Evolutionary conservation across 92 coral and sea anemone genomes (phyloP).

Genomic region (Epizoanthus stellaris): DNA sequence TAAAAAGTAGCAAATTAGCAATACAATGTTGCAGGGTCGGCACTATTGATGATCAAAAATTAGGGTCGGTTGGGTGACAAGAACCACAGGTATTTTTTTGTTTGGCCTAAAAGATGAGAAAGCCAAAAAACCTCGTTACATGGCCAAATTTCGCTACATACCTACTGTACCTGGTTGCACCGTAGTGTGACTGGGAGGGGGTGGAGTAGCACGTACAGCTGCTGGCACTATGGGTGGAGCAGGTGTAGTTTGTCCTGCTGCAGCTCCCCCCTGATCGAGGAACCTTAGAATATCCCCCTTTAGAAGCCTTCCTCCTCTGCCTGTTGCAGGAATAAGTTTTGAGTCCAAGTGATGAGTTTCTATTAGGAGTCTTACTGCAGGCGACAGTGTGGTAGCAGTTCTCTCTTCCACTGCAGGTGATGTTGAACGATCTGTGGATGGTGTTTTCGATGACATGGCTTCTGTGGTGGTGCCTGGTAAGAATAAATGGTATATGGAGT

Average conservation of each 20-base stretch:
- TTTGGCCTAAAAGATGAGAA: too few species aligned
- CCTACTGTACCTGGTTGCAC: background rate
- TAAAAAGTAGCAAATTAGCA: too few species aligned
- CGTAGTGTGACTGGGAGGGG: background rate
- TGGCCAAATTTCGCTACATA: background rate
- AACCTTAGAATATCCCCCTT: constrained; percentile 92
- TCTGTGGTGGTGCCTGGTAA: constrained; percentile 18
- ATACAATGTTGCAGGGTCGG: too few species aligned
- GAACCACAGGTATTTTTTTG: too few species aligned
- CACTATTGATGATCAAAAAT: too few species aligned
- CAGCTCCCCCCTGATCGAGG: constrained; percentile 65
- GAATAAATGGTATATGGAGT: too few species aligned
- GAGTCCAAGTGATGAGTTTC: constrained; percentile 83
- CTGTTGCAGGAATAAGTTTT: constrained; percentile 82
- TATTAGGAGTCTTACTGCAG: constrained; percentile 87
- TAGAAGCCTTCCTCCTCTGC: constrained; percentile 90
- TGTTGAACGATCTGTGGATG: background rate
- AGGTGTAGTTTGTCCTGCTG: constrained; percentile 34
- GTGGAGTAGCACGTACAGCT: background rate
- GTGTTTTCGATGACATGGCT: constrained; percentile 6
- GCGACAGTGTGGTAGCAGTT: constrained; percentile 59
- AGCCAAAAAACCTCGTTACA: too few species aligned
- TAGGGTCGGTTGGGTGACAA: too few species aligned
- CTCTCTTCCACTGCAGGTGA: background rate
- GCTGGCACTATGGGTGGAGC: constrained; percentile 15